These are phyloP conservation scores for Rhagium mordax DNA, from an alignment of 2,888 invertebrate genomes.

Conservation along the genomic window DNA sequence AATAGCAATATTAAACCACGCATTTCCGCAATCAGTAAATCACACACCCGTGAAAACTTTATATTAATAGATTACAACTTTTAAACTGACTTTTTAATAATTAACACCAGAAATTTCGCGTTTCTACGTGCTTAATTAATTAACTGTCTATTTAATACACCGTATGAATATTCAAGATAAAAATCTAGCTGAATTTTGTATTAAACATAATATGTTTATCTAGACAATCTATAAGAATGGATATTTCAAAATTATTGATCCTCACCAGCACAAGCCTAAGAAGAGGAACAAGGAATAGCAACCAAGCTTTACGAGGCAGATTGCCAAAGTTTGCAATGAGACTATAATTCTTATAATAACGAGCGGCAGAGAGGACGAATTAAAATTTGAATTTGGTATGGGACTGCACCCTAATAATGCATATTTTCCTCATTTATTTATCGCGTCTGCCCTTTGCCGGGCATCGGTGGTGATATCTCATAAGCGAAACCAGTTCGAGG, in stretches of 20 bases:
- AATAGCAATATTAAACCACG: too few relatives aligned
- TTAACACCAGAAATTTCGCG: neutral
- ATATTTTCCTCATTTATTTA: slow-evolving; percentile 19
- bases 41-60: neutral
- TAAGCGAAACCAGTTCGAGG: slow-evolving; percentile 37
- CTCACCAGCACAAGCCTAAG: too few relatives aligned
- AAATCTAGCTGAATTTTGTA: slow-evolving; percentile 15
- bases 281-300: too few relatives aligned
- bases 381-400: neutral
- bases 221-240: too few relatives aligned
- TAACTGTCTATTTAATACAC: slow-evolving; percentile 10
- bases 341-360: neutral
- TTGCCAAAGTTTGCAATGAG: too few relatives aligned
- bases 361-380: neutral
- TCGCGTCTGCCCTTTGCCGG: slow-evolving; percentile 8
- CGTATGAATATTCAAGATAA: slow-evolving; percentile 21
- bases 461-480: slow-evolving; percentile 24
- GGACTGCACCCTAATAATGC: neutral
- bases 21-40: too few relatives aligned
- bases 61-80: neutral
- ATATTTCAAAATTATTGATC: too few relatives aligned
- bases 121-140: slow-evolving; percentile 17
- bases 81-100: slow-evolving; percentile 7
- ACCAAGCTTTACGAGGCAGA: too few relatives aligned
- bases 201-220: neutral